Evolutionary conservation across 2,888 invertebrate species (phyloP), one percentile per base, ranked within the genome.

Genomic region (Macrophya alboannulata): DNA sequence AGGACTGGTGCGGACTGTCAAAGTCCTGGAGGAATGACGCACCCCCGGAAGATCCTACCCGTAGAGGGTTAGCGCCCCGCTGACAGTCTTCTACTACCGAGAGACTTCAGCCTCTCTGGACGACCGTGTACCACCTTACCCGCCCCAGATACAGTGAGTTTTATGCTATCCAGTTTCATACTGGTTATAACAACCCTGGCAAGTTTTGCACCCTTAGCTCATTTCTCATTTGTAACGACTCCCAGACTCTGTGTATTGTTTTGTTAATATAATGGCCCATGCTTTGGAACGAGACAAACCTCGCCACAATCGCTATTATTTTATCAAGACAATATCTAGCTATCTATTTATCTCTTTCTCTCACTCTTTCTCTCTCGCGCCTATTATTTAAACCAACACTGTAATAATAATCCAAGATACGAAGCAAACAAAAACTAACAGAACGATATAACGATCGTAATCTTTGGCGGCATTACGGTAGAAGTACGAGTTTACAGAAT

Each of bases 121-220:
- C 83, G 83, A 59, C 83, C 83, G 68, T 68, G 83, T 68, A 71
- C 83, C 83, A 68, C 83, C 68, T 40, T 45, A 81, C 68, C 83
- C 68, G 45, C 83, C 83, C 83, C 68, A 83, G 68, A 83, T 68
- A 83, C 83, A 83, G 83, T 83, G 71, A 83, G 83, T 83, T 59
- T 40, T 48, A 21, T 45, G 17, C 10, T 17, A 68, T 68, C 31
- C 68, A 12, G 17, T 68, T 68, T 37, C 15, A 17, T 55, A 55
- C 40, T 8, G 77, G 15, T 4, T 4, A 31, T 51, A 31, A 15
- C 77, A 37, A 77, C 43, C 74, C 74, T 17, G 12, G 45, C n/a
- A 43, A 45, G 8, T 21, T 25, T 74, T 68, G 4, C 45, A 12
- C 45, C 45, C 68, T 68, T 68, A 10, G 17, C 37, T 68, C 68